phyloP scores from a whole-genome alignment of 2,797 vertebrate species.

The Scolopax bukidnonensis region DNA sequence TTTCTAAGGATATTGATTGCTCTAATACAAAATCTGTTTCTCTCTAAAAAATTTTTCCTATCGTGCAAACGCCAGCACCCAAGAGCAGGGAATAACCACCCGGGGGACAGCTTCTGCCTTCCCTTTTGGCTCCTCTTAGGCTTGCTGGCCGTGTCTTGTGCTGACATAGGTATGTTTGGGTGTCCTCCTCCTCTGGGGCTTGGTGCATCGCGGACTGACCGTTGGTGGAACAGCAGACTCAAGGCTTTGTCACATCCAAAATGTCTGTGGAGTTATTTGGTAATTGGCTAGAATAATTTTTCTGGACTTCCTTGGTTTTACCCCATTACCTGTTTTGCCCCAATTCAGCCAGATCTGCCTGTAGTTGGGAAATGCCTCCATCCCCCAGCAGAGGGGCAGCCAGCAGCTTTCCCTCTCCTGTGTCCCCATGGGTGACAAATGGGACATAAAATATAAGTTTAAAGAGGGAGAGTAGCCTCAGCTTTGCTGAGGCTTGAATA shows the following conservation, averaged over 20 bases:
- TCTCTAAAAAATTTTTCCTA: neutral
- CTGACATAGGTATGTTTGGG: neutral
- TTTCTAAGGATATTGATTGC: neutral
- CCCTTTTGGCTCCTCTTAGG: neutral
- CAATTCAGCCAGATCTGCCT: neutral
- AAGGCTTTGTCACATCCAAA: neutral
- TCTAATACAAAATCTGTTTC: neutral
- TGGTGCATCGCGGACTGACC: rapidly evolving
- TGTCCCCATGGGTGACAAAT: neutral
- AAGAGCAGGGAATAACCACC: neutral
- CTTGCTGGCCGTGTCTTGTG: neutral
- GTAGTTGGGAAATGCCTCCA: neutral
- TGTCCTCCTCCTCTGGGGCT: neutral
- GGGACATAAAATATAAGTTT: neutral
- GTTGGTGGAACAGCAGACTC: neutral
- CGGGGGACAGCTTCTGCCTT: neutral
- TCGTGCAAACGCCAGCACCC: neutral
- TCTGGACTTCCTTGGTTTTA: neutral
- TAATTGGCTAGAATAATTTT: neutral
- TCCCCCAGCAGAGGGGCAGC: neutral
- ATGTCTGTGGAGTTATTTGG: neutral
- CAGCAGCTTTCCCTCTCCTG: neutral
- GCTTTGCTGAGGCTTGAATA: neutral
- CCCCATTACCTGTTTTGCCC: neutral
- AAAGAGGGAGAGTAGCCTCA: rapidly evolving